phyloP scores from a whole-genome alignment of 1,140 invertebrate genomes.

The Babylonia areolata region DNA sequence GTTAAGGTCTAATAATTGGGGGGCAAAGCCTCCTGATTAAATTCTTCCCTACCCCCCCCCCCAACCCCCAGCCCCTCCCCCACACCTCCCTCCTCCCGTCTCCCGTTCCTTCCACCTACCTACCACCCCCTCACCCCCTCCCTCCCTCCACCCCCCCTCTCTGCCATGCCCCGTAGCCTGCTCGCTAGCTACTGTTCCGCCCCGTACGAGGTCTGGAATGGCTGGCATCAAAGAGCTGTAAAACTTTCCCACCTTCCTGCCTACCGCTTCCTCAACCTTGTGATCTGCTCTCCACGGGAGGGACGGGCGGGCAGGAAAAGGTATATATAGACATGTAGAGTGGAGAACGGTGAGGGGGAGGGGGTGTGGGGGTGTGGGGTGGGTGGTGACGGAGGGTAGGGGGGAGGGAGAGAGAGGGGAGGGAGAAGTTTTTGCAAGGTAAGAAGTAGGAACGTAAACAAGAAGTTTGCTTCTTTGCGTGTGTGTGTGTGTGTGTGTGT shows the following conservation, averaged over 20 bases:
- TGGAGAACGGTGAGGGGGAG: no score
- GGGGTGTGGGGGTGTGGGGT: no score
- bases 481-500: no score
- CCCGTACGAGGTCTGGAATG: not conserved
- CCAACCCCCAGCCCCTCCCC: not conserved
- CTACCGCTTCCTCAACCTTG: not conserved
- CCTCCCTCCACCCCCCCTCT: not conserved
- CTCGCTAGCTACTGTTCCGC: not conserved
- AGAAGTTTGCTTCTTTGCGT: no score
- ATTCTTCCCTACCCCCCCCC: not conserved
- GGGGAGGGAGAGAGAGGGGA: no score
- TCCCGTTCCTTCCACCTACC: not conserved
- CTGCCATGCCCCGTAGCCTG: not conserved
- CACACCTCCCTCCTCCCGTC: not conserved
- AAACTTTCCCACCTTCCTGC: not conserved
- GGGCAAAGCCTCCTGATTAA: not conserved
- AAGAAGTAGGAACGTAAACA: no score
- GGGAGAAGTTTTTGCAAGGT: no score
- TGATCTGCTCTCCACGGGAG: not conserved
- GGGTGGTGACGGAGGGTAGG: no score
- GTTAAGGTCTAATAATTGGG: not conserved
- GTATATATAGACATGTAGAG: no score
- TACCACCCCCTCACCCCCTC: not conserved
- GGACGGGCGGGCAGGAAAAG: no score
- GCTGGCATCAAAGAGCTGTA: not conserved